Percentiles rank a stretch among this genome's conserved stretches.
Conservation (phyloP, 2,113 vertebrate species). For the Opisthocomus hoazin region DNA sequence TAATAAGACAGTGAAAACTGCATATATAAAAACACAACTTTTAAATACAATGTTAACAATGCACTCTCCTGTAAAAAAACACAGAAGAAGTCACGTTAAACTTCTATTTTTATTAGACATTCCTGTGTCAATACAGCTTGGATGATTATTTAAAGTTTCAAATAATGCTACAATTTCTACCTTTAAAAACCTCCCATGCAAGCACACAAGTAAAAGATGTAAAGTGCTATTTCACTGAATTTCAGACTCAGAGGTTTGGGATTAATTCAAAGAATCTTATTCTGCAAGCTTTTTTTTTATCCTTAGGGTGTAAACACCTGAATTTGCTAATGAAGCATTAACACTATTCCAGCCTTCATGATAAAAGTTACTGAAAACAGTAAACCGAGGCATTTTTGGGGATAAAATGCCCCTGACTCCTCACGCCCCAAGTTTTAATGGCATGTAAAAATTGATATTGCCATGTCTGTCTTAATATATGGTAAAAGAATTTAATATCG, state of each 20-base stretch:
- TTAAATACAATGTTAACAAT: neutral
- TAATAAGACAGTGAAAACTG: neutral
- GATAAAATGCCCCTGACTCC: neutral
- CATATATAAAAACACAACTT: neutral
- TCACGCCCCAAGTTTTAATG: neutral
- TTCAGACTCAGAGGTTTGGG: neutral
- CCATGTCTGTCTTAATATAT: neutral
- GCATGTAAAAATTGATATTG: neutral
- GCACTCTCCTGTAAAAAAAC: neutral
- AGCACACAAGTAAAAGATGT: rapidly evolving
- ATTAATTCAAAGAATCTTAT: neutral
- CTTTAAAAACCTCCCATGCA: neutral
- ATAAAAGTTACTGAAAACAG: neutral
- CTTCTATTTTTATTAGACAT: neutral
- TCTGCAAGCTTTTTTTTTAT: neutral
- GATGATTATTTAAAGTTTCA: neutral
- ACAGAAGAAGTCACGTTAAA: neutral
- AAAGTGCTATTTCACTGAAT: neutral
- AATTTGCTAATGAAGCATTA: neutral
- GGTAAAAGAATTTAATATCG: neutral
- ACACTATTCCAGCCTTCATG: neutral
- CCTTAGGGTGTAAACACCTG: neutral
- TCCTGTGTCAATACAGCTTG: neutral
- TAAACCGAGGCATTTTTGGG: neutral
- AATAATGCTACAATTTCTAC: neutral